Conservation (phyloP, 2,113 vertebrate species). For the Gallinago jamesoni region DNA sequence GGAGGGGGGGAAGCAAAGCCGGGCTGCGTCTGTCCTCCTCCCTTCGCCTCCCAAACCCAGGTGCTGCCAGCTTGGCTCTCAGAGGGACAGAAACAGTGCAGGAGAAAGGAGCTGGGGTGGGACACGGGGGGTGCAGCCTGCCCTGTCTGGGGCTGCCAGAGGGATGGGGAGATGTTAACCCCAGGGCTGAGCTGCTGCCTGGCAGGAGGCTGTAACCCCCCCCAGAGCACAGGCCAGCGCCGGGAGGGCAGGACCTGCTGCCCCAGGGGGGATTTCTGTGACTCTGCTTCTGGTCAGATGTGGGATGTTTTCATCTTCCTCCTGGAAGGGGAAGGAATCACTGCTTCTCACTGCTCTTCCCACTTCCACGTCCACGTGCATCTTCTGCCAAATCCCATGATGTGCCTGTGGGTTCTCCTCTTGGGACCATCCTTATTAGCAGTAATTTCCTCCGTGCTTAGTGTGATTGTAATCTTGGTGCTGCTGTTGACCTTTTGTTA, state of each 20-base stretch:
- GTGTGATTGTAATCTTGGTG: accelerated
- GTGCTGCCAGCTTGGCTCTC: neutral
- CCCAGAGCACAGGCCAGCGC: accelerated
- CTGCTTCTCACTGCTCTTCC: neutral
- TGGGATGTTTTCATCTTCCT: neutral
- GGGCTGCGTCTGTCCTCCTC: neutral
- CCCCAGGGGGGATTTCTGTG: neutral
- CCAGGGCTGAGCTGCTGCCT: neutral
- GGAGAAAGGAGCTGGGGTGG: neutral
- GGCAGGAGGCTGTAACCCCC: neutral
- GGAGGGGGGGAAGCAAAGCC: neutral
- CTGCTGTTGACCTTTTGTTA: neutral
- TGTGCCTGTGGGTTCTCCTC: neutral
- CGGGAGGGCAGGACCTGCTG: neutral
- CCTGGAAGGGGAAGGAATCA: neutral
- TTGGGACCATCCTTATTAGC: accelerated
- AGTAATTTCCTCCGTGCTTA: neutral
- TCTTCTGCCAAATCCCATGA: neutral
- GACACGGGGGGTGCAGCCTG: neutral
- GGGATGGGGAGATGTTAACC: neutral
- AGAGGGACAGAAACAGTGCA: neutral
- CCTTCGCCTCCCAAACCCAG: neutral
- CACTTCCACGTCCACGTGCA: accelerated
- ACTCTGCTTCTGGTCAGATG: neutral
- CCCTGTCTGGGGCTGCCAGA: accelerated